Percentiles rank a stretch among this genome's conserved stretches.
These are phyloP conservation scores for Drosophila leontia DNA, from an alignment of 1,140 invertebrate genomes.

Conservation along the genomic window DNA sequence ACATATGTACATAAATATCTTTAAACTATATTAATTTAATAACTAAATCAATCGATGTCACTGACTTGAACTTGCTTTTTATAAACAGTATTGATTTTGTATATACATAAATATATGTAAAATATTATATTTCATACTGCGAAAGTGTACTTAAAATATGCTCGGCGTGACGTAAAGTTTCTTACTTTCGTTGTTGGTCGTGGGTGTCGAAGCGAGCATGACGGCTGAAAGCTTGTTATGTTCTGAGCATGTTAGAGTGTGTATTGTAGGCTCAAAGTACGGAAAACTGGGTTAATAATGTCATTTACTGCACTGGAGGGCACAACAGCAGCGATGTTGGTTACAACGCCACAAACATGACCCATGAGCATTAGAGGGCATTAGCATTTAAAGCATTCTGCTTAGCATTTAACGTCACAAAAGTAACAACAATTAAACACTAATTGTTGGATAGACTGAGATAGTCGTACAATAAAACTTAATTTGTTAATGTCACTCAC, in stretches of 20 bases:
- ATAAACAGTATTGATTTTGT: neutral
- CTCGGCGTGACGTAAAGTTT: neutral
- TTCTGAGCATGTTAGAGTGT: slow-evolving; percentile 20
- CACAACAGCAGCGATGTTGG: slow-evolving; percentile 31
- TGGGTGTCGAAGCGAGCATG: slow-evolving; percentile 73
- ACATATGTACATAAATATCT: neutral
- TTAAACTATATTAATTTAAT: neutral
- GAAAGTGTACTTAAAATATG: neutral
- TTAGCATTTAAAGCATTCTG: slow-evolving; percentile 54
- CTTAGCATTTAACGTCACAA: slow-evolving; percentile 38
- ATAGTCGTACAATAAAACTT: slow-evolving; percentile 1
- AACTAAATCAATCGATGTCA: neutral
- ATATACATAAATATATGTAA: neutral
- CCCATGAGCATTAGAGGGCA: slow-evolving; percentile 21
- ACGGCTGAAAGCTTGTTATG: slow-evolving; percentile 35
- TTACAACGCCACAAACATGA: slow-evolving; percentile 47
- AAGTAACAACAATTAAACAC: slow-evolving; percentile 21
- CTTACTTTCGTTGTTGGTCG: slow-evolving; percentile 38
- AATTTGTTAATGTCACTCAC: neutral
- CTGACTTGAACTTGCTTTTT: neutral
- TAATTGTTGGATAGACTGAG: neutral
- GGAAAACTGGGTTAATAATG: slow-evolving; percentile 80
- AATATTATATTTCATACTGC: neutral
- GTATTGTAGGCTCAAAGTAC: slow-evolving; percentile 59
- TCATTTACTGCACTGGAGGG: slow-evolving; percentile 74